These are phyloP conservation scores for Dreissena polymorpha DNA, from an alignment of 1,140 invertebrate species.

Conservation along the genomic window DNA sequence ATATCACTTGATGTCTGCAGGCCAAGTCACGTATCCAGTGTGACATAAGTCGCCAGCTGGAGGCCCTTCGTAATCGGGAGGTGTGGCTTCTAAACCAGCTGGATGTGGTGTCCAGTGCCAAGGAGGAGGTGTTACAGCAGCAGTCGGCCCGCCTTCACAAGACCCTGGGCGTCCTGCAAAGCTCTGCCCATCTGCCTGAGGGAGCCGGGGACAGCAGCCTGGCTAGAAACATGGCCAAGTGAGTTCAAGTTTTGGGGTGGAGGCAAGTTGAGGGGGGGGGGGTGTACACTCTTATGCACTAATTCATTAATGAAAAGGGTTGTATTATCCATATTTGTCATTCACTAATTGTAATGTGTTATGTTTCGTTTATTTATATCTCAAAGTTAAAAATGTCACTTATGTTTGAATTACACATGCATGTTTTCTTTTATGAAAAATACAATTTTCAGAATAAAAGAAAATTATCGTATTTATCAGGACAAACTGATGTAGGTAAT, in stretches of 20 bases:
- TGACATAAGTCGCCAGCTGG: conserved; percentile 72
- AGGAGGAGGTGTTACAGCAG: conserved; percentile 72
- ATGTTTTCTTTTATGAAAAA: too few relatives aligned
- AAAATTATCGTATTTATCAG: too few relatives aligned
- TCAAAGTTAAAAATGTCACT: too few relatives aligned
- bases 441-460: too few relatives aligned
- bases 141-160: conserved; percentile 73
- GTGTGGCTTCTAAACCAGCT: conserved; percentile 74
- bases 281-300: background rate
- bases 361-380: too few relatives aligned
- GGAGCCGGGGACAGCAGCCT: conserved; percentile 6
- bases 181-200: conserved; percentile 38
- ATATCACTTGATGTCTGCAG: conserved; percentile 51
- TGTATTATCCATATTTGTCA: background rate
- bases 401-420: too few relatives aligned
- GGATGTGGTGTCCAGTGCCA: conserved; percentile 69
- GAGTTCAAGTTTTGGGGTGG: too few relatives aligned
- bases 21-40: conserved; percentile 73
- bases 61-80: conserved; percentile 72
- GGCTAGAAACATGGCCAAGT: background rate
- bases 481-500: too few relatives aligned
- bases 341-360: too few relatives aligned
- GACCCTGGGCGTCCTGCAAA: conserved; percentile 68
- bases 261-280: too few relatives aligned
- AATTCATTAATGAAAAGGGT: background rate